Base-by-base conservation (phyloP, 2,888 invertebrate genomes). In the Dicycla oo region DNA sequence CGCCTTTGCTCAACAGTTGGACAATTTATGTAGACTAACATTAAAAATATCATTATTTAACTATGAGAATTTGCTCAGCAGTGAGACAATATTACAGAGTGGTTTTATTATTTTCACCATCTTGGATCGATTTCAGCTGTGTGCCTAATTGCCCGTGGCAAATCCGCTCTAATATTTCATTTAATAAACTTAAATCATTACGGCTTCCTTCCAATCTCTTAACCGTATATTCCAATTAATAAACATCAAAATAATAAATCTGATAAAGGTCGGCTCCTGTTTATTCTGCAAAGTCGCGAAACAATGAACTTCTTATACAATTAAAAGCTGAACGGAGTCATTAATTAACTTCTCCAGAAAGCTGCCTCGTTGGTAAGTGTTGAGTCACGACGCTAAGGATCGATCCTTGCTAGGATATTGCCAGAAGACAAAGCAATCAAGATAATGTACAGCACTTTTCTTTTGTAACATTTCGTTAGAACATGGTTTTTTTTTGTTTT, bases 261-360 rank as follows among this genome's bases (percentile, higher is more conserved):
- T 69, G 75, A 75, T 78, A 69, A 74, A 64, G 78, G 70, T 61
- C 64, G n/a, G 13, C 58, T 63, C 23, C 51, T 79, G 53, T 84
- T 79, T 81, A 76, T 79, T 73, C 57, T 49, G 51, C 30, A 57
- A 73, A 70, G 58, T 83, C 47, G 7, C 10, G 30, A 65, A 68
- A 84, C 84, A 83, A 82, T 84, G n/a, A 73, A 71, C 54, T 74
- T 64, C 65, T 69, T 76, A 70, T 30, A 79, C 84, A 83, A 84
- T 79, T 79, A 76, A 74, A 74, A 49, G 73, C 70, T 69, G 53
- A 72, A 69, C 34, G 30, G 43, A 74, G 69, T 76, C 70, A 79
- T 78, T 83, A 81, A 83, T 82, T 79, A 84, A 79, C 38, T 82
- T 61, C 60, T 60, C 26, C 18, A 53, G 47, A 71, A 61, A 45